Percentiles rank a stretch among this genome's conserved stretches.
Conservation (phyloP, 2,888 invertebrate species). For the Gnatocerus cornutus region DNA sequence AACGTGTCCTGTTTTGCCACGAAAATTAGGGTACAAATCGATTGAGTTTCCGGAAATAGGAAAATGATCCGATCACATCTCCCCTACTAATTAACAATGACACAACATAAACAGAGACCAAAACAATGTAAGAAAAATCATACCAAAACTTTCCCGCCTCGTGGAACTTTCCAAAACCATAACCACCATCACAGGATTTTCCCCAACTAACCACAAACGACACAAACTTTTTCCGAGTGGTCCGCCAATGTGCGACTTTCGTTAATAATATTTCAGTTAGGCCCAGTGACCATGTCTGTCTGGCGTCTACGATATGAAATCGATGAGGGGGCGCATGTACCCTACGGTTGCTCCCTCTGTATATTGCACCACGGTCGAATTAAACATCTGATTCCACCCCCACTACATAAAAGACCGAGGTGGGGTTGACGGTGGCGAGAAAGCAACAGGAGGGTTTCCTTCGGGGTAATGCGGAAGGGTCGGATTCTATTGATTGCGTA, state of each 20-base stretch:
- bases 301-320: slow-evolving; percentile 67
- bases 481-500: slow-evolving; percentile 29
- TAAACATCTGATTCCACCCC: slow-evolving; percentile 61
- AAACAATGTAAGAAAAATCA: slow-evolving; percentile 39
- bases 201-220: slow-evolving; percentile 16
- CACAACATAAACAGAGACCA: slow-evolving; percentile 46
- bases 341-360: slow-evolving; percentile 57
- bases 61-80: slow-evolving; percentile 7
- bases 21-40: slow-evolving; percentile 3
- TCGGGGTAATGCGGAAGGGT: slow-evolving; percentile 16
- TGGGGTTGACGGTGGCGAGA: slow-evolving; percentile 48
- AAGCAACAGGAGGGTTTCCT: slow-evolving; percentile 60
- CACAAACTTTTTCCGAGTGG: slow-evolving; percentile 20
- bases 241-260: slow-evolving; percentile 31
- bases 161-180: slow-evolving; percentile 10
- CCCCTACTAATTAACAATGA: slow-evolving; percentile 45
- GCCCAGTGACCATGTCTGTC: slow-evolving; percentile 67
- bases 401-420: slow-evolving; percentile 27
- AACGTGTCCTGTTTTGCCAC: not conserved
- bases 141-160: slow-evolving; percentile 52
- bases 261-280: slow-evolving; percentile 64
- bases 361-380: slow-evolving; percentile 63
- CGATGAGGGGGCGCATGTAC: slow-evolving; percentile 71
- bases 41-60: slow-evolving; percentile 10
- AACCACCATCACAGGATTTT: slow-evolving; percentile 43